phyloP scores from a whole-genome alignment of 2,113 vertebrate genomes.

The Pionites leucogaster region DNA sequence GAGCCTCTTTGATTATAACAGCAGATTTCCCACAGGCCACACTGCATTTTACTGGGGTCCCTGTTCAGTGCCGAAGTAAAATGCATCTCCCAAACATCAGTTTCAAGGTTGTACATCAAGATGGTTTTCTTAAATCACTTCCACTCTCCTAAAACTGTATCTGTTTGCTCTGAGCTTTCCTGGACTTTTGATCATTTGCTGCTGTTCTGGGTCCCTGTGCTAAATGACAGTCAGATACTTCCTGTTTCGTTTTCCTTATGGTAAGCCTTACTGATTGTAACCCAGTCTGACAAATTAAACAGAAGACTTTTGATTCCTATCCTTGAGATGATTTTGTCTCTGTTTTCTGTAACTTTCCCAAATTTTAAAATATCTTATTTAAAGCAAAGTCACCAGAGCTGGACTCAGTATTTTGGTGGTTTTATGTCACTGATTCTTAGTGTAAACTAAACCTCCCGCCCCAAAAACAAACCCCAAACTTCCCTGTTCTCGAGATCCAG shows the following conservation, averaged over 20 bases:
- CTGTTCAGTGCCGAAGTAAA: background rate
- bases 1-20: rapidly evolving
- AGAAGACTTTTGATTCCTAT: background rate
- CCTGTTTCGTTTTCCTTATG: rapidly evolving
- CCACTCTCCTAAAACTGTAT: rapidly evolving
- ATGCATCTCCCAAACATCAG: background rate
- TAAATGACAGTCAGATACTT: background rate
- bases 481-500: background rate
- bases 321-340: background rate
- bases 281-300: background rate
- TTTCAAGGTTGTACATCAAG: rapidly evolving
- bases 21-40: rapidly evolving
- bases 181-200: background rate
- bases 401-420: background rate
- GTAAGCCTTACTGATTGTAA: background rate
- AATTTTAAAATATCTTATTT: background rate
- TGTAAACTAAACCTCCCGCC: background rate
- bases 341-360: background rate
- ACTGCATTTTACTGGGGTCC: rapidly evolving
- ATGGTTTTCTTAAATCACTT: background rate
- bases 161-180: background rate
- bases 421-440: background rate
- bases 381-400: background rate
- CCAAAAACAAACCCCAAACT: background rate
- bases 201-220: background rate